Percentiles rank a stretch among this genome's conserved stretches.
Evolutionary conservation across 2,797 vertebrate genomes (phyloP).

Genomic region (Sebastolobus alascanus): DNA sequence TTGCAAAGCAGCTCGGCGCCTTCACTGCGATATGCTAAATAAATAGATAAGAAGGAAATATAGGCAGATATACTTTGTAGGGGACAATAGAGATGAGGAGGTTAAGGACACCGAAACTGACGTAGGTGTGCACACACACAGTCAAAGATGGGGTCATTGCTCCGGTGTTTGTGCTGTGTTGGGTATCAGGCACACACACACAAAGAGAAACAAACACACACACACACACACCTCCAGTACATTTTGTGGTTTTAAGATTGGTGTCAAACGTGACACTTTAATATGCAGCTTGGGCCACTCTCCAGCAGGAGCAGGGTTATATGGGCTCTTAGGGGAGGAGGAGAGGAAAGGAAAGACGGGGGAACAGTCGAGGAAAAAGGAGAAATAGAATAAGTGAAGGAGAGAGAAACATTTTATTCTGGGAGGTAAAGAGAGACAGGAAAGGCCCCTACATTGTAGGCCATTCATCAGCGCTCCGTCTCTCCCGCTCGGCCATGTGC

Average conservation of each 20-base stretch:
- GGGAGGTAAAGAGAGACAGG: slow-evolving; percentile 55
- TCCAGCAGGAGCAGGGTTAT: slow-evolving; percentile 58
- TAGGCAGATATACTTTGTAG: slow-evolving; percentile 52
- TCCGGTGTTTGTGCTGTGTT: slow-evolving; percentile 39
- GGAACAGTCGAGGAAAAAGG: background rate
- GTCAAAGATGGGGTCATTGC: slow-evolving; percentile 31
- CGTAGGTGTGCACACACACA: slow-evolving; percentile 4
- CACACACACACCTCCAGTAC: slow-evolving; percentile 24
- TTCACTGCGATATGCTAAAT: slow-evolving; percentile 72
- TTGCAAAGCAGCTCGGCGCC: slow-evolving; percentile 74
- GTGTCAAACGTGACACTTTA: slow-evolving; percentile 72
- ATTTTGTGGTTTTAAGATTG: slow-evolving; percentile 55
- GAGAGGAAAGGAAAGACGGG: background rate
- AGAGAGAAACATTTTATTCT: slow-evolving; percentile 57
- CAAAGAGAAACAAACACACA: slow-evolving; percentile 6
- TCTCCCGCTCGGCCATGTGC: slow-evolving; percentile 60
- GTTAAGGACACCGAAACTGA: slow-evolving; percentile 57
- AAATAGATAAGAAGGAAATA: slow-evolving; percentile 73
- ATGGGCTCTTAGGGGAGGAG: slow-evolving; percentile 31
- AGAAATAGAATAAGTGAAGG: slow-evolving; percentile 37
- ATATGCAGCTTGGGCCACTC: slow-evolving; percentile 57
- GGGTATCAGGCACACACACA: slow-evolving; percentile 26
- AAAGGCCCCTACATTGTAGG: slow-evolving; percentile 58
- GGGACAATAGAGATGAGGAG: slow-evolving; percentile 57
- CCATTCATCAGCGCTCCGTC: slow-evolving; percentile 63